A percentile compares a stretch with the other conserved stretches of the same genome.
phyloP scores from a whole-genome alignment of 1,140 invertebrate species.

The Nasonia giraulti region DNA sequence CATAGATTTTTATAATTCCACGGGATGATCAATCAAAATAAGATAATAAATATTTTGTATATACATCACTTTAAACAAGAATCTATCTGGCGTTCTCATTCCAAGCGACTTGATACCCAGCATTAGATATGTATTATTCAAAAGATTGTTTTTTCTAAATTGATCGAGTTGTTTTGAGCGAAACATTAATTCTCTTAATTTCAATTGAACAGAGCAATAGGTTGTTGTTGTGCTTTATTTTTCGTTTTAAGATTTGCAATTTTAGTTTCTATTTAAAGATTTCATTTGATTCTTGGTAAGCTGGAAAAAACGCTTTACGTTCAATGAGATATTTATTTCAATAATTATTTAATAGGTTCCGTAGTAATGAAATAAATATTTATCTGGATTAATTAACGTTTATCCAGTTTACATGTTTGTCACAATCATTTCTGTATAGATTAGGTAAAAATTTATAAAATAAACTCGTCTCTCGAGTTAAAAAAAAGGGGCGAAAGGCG shows the following conservation, averaged over 20 bases:
- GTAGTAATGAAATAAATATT: background rate
- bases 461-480: background rate
- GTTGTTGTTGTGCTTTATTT: background rate
- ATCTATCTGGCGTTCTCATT: conserved; percentile 67
- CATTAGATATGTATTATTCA: conserved; percentile 6
- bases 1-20: conserved; percentile 53
- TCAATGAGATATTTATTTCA: background rate
- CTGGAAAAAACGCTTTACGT: background rate
- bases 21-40: conserved; percentile 46
- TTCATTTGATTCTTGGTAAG: background rate
- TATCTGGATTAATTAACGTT: background rate
- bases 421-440: background rate
- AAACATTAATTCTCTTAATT: background rate
- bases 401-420: conserved; percentile 9
- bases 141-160: conserved; percentile 14
- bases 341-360: background rate
- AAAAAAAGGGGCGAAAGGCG: conserved; percentile 28
- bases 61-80: conserved; percentile 66
- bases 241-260: background rate
- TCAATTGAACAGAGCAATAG: background rate
- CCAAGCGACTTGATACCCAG: conserved; percentile 51
- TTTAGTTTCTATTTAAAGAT: background rate
- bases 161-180: background rate
- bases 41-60: conserved; percentile 73
- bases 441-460: conserved; percentile 11